phyloP scores from a whole-genome alignment of 2,888 invertebrate species.

The Synanthedon andrenaeformis region DNA sequence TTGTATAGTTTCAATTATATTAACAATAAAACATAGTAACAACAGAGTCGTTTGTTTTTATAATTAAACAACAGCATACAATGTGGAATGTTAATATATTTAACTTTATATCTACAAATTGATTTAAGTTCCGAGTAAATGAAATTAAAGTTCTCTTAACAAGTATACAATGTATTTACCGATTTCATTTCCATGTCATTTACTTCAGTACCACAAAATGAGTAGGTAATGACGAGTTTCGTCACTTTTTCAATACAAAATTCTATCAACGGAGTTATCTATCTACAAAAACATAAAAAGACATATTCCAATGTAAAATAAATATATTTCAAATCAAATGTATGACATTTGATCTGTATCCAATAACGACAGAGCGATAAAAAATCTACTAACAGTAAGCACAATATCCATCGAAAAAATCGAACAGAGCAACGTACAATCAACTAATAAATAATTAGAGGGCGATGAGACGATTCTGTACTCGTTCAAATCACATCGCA shows the following conservation, averaged over 20 bases:
- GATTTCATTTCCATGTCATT: conserved; percentile 31
- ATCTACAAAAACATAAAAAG: conserved; percentile 68
- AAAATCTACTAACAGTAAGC: conserved; percentile 69
- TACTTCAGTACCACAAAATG: conserved; percentile 28
- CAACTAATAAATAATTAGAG: conserved; percentile 43
- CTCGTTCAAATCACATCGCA: conserved; percentile 22
- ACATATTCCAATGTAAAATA: conserved; percentile 67
- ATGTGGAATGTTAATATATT: conserved; percentile 71
- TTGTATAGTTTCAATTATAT: not conserved
- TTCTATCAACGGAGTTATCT: conserved; percentile 49
- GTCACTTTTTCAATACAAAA: conserved; percentile 40
- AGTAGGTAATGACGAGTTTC: conserved; percentile 29
- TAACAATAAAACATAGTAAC: not conserved
- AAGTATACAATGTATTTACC: conserved; percentile 50
- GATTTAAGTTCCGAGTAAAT: conserved; percentile 55
- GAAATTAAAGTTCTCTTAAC: conserved; percentile 57
- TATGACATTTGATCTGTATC: conserved; percentile 68
- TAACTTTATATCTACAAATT: conserved; percentile 65
- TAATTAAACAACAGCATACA: conserved; percentile 57
- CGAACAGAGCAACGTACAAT: conserved; percentile 59
- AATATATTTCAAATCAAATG: conserved; percentile 71
- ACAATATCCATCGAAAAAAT: conserved; percentile 59
- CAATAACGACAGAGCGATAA: conserved; percentile 60
- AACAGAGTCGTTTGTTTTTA: not conserved
- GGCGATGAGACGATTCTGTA: conserved; percentile 24